phyloP scores from a whole-genome alignment of 1,140 invertebrate species.

The Tigriopus japonicus region DNA sequence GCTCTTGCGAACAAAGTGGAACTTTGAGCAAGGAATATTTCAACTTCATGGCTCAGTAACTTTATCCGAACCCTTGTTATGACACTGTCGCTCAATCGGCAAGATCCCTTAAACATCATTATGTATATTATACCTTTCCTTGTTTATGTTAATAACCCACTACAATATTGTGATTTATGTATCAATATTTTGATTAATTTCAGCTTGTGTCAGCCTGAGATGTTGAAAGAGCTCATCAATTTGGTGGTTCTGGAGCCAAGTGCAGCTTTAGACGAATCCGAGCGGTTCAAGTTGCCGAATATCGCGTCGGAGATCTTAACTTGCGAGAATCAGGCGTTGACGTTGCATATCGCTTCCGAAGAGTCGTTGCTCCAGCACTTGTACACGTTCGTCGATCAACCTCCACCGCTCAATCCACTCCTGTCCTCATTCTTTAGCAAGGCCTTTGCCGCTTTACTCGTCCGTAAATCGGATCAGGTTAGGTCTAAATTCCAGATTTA shows the following conservation, averaged over 20 bases:
- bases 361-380: slow-evolving; percentile 55
- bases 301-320: slow-evolving; percentile 85
- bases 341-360: slow-evolving; percentile 61
- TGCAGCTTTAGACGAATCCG: slow-evolving; percentile 45
- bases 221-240: slow-evolving; percentile 63
- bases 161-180: too few relatives aligned
- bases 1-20: too few relatives aligned
- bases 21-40: too few relatives aligned
- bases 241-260: slow-evolving; percentile 67
- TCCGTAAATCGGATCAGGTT: slow-evolving; percentile 53
- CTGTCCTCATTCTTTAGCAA: slow-evolving; percentile 90
- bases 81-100: too few relatives aligned
- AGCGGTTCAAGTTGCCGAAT: slow-evolving; percentile 73
- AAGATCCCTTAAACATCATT: too few relatives aligned
- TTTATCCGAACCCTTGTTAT: too few relatives aligned
- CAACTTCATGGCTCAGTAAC: too few relatives aligned
- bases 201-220: slow-evolving; percentile 62
- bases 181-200: too few relatives aligned
- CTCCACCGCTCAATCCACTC: slow-evolving; percentile 73
- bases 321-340: slow-evolving; percentile 60
- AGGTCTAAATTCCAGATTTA: slow-evolving; percentile 21
- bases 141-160: too few relatives aligned
- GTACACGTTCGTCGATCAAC: slow-evolving; percentile 67
- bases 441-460: slow-evolving; percentile 66
- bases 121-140: too few relatives aligned